Evolutionary conservation across 2,113 vertebrate genomes (phyloP).

Genomic region (Dromiciops gliroides): DNA sequence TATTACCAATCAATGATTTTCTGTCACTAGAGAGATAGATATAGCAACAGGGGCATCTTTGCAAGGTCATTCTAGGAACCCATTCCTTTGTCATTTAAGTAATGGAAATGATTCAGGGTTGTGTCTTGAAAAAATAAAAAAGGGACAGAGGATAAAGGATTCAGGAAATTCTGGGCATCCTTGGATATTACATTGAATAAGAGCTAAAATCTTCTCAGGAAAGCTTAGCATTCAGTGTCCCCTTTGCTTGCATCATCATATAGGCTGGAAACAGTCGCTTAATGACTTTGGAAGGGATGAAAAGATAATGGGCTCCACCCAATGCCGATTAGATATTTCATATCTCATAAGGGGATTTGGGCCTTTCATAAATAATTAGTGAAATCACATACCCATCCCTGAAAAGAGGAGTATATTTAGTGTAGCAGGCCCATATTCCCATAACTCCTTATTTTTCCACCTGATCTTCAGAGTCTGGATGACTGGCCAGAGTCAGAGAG

Average conservation of each 20-base stretch:
- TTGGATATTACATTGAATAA: slow-evolving; percentile 76
- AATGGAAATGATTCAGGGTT: slow-evolving; percentile 50
- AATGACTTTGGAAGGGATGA: slow-evolving; percentile 60
- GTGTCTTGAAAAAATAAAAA: slow-evolving; percentile 57
- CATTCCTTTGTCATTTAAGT: slow-evolving; percentile 61
- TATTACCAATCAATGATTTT: too few species aligned
- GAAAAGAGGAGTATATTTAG: neutral
- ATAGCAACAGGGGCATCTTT: slow-evolving; percentile 62
- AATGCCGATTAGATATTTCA: slow-evolving; percentile 44
- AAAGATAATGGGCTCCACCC: slow-evolving; percentile 51
- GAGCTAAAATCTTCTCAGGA: slow-evolving; percentile 66
- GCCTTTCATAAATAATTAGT: slow-evolving; percentile 30
- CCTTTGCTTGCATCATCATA: slow-evolving; percentile 71
- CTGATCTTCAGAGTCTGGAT: neutral
- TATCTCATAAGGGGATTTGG: slow-evolving; percentile 48
- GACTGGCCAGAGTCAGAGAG: slow-evolving; percentile 3
- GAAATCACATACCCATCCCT: neutral
- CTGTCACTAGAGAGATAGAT: slow-evolving; percentile 57
- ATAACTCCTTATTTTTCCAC: slow-evolving; percentile 8
- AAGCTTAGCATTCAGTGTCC: slow-evolving; percentile 64
- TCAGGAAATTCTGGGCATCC: slow-evolving; percentile 70
- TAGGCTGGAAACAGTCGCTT: slow-evolving; percentile 62
- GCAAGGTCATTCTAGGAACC: slow-evolving; percentile 44
- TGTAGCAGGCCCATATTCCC: neutral
- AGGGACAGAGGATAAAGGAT: slow-evolving; percentile 14